Conservation (phyloP, 2,113 vertebrate genomes). For the Podiceps cristatus region DNA sequence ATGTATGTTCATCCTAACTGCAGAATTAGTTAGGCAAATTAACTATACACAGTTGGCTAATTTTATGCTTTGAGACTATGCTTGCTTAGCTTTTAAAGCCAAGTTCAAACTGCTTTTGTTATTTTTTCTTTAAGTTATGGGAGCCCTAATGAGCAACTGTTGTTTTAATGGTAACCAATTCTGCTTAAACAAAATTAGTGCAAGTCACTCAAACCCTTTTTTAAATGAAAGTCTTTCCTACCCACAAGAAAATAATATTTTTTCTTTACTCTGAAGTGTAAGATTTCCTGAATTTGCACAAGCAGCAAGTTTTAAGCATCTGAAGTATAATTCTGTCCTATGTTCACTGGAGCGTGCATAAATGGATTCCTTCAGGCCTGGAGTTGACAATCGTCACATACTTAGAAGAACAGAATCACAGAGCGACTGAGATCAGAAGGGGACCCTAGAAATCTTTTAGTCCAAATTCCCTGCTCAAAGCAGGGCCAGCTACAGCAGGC, state of each 20-base stretch:
- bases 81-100: background rate
- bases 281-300: background rate
- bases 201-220: background rate
- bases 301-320: background rate
- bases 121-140: background rate
- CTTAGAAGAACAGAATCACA: background rate
- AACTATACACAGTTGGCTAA: background rate
- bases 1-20: background rate
- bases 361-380: background rate
- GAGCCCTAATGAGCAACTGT: background rate
- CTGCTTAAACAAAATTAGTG: background rate
- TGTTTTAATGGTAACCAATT: background rate
- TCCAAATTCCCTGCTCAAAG: background rate
- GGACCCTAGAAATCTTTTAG: background rate
- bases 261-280: background rate
- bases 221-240: background rate
- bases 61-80: background rate
- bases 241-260: background rate
- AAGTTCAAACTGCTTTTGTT: background rate
- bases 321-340: background rate
- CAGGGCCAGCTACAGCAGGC: background rate
- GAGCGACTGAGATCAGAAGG: background rate
- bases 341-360: background rate
- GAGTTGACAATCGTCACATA: background rate
- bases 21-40: background rate